Base-by-base conservation (phyloP, 1,140 invertebrate species). In the Neotoxoptera formosana region DNA sequence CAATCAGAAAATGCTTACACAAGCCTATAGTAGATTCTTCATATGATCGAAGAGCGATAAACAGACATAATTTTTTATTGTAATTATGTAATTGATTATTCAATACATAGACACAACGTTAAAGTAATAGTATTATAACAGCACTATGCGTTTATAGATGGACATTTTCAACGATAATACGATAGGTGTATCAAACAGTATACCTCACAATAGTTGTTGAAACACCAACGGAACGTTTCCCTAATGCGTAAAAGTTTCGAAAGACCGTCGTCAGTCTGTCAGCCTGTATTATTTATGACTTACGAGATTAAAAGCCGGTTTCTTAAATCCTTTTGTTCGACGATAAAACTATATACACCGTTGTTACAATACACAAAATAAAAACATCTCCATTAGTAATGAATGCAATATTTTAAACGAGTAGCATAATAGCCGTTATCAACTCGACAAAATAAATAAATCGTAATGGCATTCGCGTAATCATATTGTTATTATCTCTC, bases 401-500 rank as follows among this genome's bases (percentile, higher is more conserved):
- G 47, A 53, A 87, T 21, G 86, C n/a, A n/a, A 88, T 88, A 48
- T 88, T 88, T 86, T 86, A 86, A 86, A 86, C 84, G 45, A 47
- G 17, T n/a, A 30, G 84, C 11, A 30, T 45, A 25, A 45, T 86
- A 45, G 41, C 36, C 23, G 45, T 25, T 30, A 87, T 48, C 84
- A 87, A 87, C 84, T 45, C 9, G 83, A 25, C 36, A 45, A 45
- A 86, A 41, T 86, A 48, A 48, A 87, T 87, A 87, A 87, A 87
- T 87, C 84, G 45, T n/a, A 86, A 45, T 86, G 83, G 25, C 83
- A 86, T 86, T 86, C 25, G 83, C 23, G 60, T 76, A 86, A 86
- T 86, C 36, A 45, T 86, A 86, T 45, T 86, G 36, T 86, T 86
- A 86, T 45, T 45, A 86, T 45, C 36, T 36, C 36, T 83, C 83